phyloP scores from a whole-genome alignment of 2,113 vertebrate species.

The Trematocara stigmaticum region DNA sequence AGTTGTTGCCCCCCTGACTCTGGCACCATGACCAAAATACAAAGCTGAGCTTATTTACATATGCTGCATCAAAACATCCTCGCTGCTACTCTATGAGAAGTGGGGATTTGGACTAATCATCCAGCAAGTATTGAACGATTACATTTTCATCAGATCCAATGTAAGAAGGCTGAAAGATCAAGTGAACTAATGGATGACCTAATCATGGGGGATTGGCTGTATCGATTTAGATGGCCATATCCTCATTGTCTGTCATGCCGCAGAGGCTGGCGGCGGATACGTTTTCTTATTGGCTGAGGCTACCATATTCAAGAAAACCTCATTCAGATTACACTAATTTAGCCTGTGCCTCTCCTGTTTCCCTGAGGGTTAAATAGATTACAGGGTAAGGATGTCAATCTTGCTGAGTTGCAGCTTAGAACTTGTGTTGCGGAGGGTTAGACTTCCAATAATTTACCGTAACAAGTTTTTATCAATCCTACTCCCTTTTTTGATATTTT shows the following conservation, averaged over 20 bases:
- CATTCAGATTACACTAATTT: slow-evolving; percentile 64
- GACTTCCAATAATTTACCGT: slow-evolving; percentile 45
- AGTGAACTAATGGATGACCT: slow-evolving; percentile 68
- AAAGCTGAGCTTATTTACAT: slow-evolving; percentile 43
- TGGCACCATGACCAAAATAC: slow-evolving; percentile 29
- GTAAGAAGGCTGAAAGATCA: slow-evolving; percentile 58
- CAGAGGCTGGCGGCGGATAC: slow-evolving; percentile 23
- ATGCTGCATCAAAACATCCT: slow-evolving; percentile 30
- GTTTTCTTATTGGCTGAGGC: slow-evolving; percentile 37
- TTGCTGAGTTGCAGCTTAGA: slow-evolving; percentile 59
- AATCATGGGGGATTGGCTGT: slow-evolving; percentile 60
- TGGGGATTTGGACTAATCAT: slow-evolving; percentile 45
- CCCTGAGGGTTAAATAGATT: slow-evolving; percentile 60
- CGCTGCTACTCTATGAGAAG: background rate
- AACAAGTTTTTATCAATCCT: slow-evolving; percentile 35
- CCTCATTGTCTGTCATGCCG: slow-evolving; percentile 48
- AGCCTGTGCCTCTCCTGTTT: slow-evolving; percentile 30
- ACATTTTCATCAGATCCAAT: slow-evolving; percentile 60
- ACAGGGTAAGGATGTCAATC: slow-evolving; percentile 44
- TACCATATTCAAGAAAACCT: slow-evolving; percentile 42
- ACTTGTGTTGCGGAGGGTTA: slow-evolving; percentile 45
- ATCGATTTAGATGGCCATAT: slow-evolving; percentile 60
- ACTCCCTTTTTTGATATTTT: slow-evolving; percentile 11
- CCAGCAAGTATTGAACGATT: slow-evolving; percentile 52
- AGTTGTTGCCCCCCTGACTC: slow-evolving; percentile 7